Percentiles rank a stretch among this genome's conserved stretches.
phyloP scores from a whole-genome alignment of 1,140 invertebrate species.

The Agrypnia vestita region DNA sequence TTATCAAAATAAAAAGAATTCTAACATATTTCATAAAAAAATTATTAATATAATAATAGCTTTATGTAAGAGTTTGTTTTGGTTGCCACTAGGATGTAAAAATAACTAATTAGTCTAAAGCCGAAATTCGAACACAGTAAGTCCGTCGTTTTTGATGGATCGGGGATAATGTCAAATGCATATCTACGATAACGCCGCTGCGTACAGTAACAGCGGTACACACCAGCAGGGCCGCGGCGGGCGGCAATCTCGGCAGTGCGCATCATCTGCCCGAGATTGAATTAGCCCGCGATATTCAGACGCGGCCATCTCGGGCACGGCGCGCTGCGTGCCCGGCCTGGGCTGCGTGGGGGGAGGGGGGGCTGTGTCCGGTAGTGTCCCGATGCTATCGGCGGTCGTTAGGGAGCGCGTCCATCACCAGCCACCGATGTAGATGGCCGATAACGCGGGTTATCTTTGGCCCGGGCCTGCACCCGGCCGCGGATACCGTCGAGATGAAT shows the following conservation, averaged over 20 bases:
- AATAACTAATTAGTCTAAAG: no score
- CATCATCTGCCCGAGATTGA: not conserved
- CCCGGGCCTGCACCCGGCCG: conserved; percentile 36
- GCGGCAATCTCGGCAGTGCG: not conserved
- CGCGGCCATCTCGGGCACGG: conserved; percentile 5
- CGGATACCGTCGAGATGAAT: conserved; percentile 31
- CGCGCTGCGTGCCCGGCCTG: not conserved
- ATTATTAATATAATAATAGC: no score
- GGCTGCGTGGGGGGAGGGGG: conserved; percentile 13
- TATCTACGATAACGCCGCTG: not conserved
- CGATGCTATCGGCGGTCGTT: conserved; percentile 50
- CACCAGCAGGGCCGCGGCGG: not conserved
- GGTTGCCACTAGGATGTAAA: no score
- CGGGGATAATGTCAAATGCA: no score
- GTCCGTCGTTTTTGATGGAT: no score
- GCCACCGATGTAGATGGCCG: conserved; percentile 45
- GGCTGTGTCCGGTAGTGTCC: conserved; percentile 42
- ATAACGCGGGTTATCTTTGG: conserved; percentile 51
- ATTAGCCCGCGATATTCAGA: conserved; percentile 19
- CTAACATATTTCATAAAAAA: no score
- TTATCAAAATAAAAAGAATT: no score
- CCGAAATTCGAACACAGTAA: no score
- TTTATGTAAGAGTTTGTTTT: no score
- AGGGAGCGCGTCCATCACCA: conserved; percentile 47
- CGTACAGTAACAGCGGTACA: no score